Conservation (phyloP, 2,888 invertebrate genomes). For the Tryphoninae sp. region DNA sequence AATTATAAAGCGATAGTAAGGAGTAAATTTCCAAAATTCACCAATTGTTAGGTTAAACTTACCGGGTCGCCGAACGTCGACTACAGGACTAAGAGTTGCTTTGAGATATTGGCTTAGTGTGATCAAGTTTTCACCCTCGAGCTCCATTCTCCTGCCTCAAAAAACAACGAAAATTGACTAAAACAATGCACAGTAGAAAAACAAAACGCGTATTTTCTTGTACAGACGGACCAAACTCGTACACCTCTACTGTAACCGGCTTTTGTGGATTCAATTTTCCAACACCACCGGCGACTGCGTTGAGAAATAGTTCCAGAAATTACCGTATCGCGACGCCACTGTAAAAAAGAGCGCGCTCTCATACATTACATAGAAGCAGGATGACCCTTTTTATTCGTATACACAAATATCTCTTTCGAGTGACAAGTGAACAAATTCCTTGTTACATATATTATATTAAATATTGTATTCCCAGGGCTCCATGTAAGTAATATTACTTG, state of each 20-base stretch:
- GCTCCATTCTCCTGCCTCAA: conserved; percentile 86
- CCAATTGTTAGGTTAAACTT: conserved; percentile 75
- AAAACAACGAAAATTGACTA: conserved; percentile 24
- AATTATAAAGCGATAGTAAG: conserved; percentile 3
- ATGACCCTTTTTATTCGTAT: too few relatives aligned
- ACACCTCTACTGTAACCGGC: conserved; percentile 15
- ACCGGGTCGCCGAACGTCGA: conserved; percentile 92
- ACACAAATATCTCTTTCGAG: too few relatives aligned
- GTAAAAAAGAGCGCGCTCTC: too few relatives aligned
- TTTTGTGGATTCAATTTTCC: conserved; percentile 43
- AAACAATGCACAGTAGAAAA: background rate
- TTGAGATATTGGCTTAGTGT: conserved; percentile 92
- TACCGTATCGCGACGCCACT: background rate
- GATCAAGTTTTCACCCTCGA: conserved; percentile 92
- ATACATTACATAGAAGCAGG: too few relatives aligned
- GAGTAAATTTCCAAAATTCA: conserved; percentile 9
- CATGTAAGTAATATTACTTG: background rate
- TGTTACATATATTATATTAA: background rate
- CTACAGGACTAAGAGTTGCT: conserved; percentile 93
- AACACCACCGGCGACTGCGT: conserved; percentile 6
- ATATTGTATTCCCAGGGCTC: background rate
- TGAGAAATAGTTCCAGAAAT: background rate
- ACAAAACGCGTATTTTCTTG: conserved; percentile 22
- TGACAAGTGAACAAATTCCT: too few relatives aligned
- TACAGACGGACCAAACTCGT: background rate